These are phyloP conservation scores for Budorcas taxicolor DNA, from an alignment of 2,113 vertebrate species.

Conservation along the genomic window DNA sequence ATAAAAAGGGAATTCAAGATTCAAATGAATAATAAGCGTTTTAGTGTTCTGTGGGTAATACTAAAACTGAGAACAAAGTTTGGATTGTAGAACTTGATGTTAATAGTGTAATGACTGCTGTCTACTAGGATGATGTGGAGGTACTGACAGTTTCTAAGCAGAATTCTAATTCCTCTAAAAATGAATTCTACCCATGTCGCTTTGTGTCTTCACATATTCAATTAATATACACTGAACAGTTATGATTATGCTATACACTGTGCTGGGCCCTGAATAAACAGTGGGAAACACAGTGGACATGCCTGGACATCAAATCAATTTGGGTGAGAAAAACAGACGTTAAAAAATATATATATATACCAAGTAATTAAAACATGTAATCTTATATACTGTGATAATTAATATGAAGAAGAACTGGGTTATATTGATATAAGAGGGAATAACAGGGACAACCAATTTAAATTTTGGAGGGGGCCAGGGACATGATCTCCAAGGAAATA, in stretches of 20 bases:
- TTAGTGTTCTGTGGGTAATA: neutral
- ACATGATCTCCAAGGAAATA: neutral
- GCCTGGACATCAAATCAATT: neutral
- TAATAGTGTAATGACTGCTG: neutral
- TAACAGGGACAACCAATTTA: neutral
- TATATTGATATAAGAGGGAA: neutral
- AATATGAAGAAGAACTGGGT: neutral
- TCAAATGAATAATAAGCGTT: neutral
- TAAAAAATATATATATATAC: neutral
- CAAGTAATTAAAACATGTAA: neutral
- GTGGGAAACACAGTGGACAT: neutral
- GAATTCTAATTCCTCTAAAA: neutral
- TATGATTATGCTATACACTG: neutral
- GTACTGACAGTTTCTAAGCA: neutral
- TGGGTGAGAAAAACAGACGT: neutral
- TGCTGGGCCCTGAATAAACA: neutral
- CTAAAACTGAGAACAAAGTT: neutral
- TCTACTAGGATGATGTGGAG: neutral
- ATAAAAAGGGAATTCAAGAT: neutral
- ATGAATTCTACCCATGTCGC: neutral
- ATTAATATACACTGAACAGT: neutral
- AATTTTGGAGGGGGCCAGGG: neutral
- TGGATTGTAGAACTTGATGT: neutral
- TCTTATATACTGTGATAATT: neutral
- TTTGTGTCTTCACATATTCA: neutral